Evolutionary conservation across 2,888 invertebrate genomes (phyloP).

Genomic region (Acleris laterana): DNA sequence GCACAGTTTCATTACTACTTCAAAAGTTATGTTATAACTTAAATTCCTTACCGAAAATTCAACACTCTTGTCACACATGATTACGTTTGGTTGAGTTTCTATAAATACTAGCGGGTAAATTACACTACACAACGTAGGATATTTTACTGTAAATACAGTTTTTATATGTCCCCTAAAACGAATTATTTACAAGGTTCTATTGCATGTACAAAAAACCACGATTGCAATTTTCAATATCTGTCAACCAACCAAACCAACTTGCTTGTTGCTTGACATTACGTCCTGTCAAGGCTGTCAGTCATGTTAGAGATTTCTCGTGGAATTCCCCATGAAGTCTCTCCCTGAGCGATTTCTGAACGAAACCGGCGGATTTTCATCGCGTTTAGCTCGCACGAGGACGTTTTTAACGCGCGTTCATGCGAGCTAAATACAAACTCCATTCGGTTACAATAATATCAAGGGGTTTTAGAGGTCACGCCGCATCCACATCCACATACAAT

Average conservation of each 20-base stretch:
- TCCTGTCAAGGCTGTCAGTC: neutral
- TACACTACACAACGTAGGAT: conserved; percentile 7
- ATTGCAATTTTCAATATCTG: conserved; percentile 25
- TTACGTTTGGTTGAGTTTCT: conserved; percentile 4
- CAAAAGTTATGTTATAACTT: conserved; percentile 11
- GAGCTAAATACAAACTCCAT: too few species aligned
- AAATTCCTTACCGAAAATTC: conserved; percentile 26
- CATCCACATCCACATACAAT: too few species aligned
- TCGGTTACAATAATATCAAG: too few species aligned
- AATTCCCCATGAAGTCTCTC: conserved; percentile 10
- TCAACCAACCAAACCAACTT: too few species aligned
- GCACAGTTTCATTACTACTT: conserved; percentile 7
- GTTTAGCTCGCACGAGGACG: too few species aligned
- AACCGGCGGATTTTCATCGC: conserved; percentile 15
- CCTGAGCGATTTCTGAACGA: conserved; percentile 12
- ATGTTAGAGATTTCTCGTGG: too few species aligned
- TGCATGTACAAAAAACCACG: conserved; percentile 18
- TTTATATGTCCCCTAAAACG: conserved; percentile 4
- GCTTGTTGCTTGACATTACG: conserved; percentile 1
- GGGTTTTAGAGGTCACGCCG: too few species aligned
- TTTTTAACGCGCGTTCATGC: too few species aligned
- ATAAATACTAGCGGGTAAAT: neutral
- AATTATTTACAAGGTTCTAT: conserved; percentile 13
- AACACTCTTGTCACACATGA: conserved; percentile 28
- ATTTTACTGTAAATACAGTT: conserved; percentile 2